These are phyloP conservation scores for Butorides virescens DNA, from an alignment of 2,113 vertebrate species.

Conservation along the genomic window DNA sequence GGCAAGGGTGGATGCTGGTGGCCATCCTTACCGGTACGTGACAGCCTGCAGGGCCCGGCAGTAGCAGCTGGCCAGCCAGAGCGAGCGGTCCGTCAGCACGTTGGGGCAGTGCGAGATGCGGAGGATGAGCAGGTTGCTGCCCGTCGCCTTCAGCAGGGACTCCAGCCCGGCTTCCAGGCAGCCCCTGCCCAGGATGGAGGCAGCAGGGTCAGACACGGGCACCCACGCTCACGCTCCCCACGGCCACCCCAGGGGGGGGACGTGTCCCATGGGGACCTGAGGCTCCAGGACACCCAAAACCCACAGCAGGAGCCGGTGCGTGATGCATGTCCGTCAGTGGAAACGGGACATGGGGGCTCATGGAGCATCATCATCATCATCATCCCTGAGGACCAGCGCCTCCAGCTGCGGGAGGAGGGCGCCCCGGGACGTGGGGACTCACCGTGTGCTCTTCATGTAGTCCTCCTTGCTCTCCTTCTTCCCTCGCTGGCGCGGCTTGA, in stretches of 20 bases:
- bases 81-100: conserved; percentile 95
- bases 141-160: conserved; percentile 92
- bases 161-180: conserved; percentile 95
- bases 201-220: neutral
- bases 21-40: conserved; percentile 86
- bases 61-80: conserved; percentile 99
- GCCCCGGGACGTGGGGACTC: neutral
- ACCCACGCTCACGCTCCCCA: fast-evolving
- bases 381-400: neutral
- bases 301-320: fast-evolving
- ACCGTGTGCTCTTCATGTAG: conserved; percentile 97
- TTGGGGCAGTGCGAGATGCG: conserved; percentile 98
- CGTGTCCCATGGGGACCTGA: fast-evolving
- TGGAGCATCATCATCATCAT: neutral
- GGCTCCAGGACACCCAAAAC: neutral
- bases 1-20: too few species aligned
- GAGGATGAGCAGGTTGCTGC: conserved; percentile 93
- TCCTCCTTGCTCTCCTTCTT: conserved; percentile 99
- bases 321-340: fast-evolving
- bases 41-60: conserved; percentile 96
- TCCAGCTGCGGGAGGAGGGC: neutral
- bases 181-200: conserved; percentile 73
- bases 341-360: fast-evolving
- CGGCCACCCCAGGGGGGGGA: fast-evolving
- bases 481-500: conserved; percentile 93